These are phyloP conservation scores for Rhizoglyphus robini DNA, from an alignment of 1,140 invertebrate species.

Conservation along the genomic window DNA sequence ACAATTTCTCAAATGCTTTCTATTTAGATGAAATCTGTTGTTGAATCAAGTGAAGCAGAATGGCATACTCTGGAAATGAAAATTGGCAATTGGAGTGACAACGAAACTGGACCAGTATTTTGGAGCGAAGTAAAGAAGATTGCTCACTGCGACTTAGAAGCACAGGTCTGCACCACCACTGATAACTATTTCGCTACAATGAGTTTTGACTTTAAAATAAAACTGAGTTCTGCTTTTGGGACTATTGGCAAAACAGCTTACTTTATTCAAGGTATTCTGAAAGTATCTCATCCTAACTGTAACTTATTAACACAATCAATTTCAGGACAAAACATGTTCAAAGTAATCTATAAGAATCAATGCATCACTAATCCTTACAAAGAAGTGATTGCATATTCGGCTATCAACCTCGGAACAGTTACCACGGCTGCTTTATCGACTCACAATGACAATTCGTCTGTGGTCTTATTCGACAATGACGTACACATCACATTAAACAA, in stretches of 20 bases:
- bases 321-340: constrained; percentile 5
- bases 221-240: constrained; percentile 14
- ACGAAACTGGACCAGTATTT: neutral
- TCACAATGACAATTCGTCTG: neutral
- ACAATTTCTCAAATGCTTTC: no score
- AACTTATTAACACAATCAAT: neutral
- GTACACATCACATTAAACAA: neutral
- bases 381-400: constrained; percentile 9
- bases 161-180: constrained; percentile 1
- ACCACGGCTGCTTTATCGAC: constrained; percentile 3
- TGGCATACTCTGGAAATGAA: constrained; percentile 7
- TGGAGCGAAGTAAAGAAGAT: constrained; percentile 13
- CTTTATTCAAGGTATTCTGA: constrained; percentile 17
- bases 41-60: neutral
- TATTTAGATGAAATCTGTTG: neutral
- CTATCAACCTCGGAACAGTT: neutral
- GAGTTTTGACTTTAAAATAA: constrained; percentile 11
- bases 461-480: constrained; percentile 1
- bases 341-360: constrained; percentile 11
- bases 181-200: constrained; percentile 16
- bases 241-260: constrained; percentile 9
- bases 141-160: neutral
- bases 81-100: constrained; percentile 5
- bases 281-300: no score
- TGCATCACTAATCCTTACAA: constrained; percentile 14